Evolutionary conservation across 2,797 vertebrate species (phyloP), one percentile per base, ranked within the genome.

Genomic region (Trichosurus vulpecula): DNA sequence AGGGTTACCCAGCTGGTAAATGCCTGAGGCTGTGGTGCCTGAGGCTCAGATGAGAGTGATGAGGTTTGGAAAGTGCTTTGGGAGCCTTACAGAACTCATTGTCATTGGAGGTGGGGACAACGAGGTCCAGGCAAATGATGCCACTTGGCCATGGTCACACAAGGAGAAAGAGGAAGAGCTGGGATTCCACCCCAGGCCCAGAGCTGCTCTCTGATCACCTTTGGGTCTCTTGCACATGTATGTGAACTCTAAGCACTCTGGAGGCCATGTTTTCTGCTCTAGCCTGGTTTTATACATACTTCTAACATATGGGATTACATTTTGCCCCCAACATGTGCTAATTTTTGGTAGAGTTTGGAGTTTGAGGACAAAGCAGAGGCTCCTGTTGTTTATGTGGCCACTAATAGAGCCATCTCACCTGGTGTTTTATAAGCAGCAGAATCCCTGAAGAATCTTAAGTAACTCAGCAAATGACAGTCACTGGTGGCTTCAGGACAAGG

Each of bases 231-330:
- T 81, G 22, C 22, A 47, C 41, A 81, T 92, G 81, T 96, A 81
- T 91, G 93, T 92, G 90, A 94, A 93, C 92, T 91, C 3, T 87
- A 0, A 11, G 66, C 81, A 81, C 87, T 91, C 6, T 55, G 93
- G 66, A 92, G 92, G 93, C 89, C 95, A 87, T 94, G 97, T 96
- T 94, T 91, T 90, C 95, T 96, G 81, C 90, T 93, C 91, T 90
- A 47, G 52, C 95, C 90, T 96, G 54, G 5, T 93, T 89, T 96
- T 89, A 94, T 94, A 4, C 87, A 89, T 94, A 94, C 97, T 96
- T 96, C 93, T 95, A 96, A 95, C 95, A 90, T 16, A 94, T 90
- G 92, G 92, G 92, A 5, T n/a, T 55, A 54, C 91, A 89, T 97
- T 97, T 89, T 91, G 52, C 91, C 81, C 93, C 96, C 91, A 94